Evolutionary conservation across 2,888 invertebrate species (phyloP).

Genomic region (Ceramica pisi): DNA sequence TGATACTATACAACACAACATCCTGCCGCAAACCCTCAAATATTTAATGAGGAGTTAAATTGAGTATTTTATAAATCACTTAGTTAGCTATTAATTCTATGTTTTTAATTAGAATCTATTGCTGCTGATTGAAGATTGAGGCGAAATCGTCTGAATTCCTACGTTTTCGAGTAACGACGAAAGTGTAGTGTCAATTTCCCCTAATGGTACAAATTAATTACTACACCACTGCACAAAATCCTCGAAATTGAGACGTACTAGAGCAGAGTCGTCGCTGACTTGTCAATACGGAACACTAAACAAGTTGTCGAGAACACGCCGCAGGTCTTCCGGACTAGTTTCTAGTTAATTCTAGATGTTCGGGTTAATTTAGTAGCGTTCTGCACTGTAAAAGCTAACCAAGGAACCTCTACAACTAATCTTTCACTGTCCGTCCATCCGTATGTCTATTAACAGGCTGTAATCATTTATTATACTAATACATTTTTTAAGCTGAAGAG

Average conservation of each 20-base stretch:
- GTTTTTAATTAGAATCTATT: not conserved
- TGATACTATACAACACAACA: too few relatives aligned
- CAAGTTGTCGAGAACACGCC: slow-evolving; percentile 22
- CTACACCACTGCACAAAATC: slow-evolving; percentile 1
- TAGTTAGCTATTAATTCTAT: not conserved
- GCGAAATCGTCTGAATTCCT: not conserved
- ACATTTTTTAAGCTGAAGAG: too few relatives aligned
- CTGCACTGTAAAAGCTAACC: too few relatives aligned
- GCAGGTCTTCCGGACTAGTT: not conserved
- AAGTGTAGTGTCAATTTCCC: not conserved
- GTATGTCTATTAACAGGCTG: too few relatives aligned
- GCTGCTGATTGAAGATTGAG: not conserved
- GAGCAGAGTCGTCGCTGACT: not conserved
- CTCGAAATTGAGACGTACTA: not conserved
- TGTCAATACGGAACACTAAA: slow-evolving; percentile 16
- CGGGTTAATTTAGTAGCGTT: too few relatives aligned
- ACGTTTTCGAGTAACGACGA: not conserved
- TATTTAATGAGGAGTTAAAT: too few relatives aligned
- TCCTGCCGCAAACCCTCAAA: too few relatives aligned
- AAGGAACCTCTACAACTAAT: too few relatives aligned
- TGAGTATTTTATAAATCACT: too few relatives aligned
- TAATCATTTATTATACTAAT: too few relatives aligned
- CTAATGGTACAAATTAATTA: slow-evolving; percentile 7
- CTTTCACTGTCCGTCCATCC: too few relatives aligned
- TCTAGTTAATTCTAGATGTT: too few relatives aligned